These are phyloP conservation scores for Scortum barcoo DNA, from an alignment of 2,113 vertebrate species.

Conservation along the genomic window DNA sequence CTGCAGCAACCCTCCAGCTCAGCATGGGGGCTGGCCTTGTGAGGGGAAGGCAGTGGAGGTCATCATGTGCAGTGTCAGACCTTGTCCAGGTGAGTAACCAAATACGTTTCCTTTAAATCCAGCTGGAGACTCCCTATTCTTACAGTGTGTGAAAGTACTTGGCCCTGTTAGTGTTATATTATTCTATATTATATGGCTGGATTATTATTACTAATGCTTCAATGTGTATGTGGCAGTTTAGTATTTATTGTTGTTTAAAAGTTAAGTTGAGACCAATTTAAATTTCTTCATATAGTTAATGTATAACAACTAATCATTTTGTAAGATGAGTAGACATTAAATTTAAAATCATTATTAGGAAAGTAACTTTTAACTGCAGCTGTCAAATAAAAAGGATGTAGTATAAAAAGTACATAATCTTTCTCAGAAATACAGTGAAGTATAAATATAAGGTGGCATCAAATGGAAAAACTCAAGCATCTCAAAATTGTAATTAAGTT, in stretches of 20 bases:
- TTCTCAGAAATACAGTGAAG: not conserved
- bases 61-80: slow-evolving; percentile 89
- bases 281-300: no score
- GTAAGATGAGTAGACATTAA: no score
- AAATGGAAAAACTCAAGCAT: not conserved
- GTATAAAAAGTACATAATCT: not conserved
- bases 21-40: slow-evolving; percentile 89
- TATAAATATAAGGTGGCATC: not conserved
- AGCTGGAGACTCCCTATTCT: not conserved
- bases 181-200: no score
- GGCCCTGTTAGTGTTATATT: no score
- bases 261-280: no score
- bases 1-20: slow-evolving; percentile 89
- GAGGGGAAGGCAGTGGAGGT: slow-evolving; percentile 88
- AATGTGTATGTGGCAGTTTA: no score
- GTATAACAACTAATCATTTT: no score
- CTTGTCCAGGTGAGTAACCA: slow-evolving; percentile 91
- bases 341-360: not conserved
- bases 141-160: no score
- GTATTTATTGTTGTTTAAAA: no score
- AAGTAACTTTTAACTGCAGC: not conserved
- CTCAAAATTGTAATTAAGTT: not conserved
- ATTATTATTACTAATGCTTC: no score
- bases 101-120: not conserved
- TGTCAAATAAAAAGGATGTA: not conserved